These are phyloP conservation scores for Catharus bicknelli DNA, from an alignment of 2,113 vertebrate species.

Conservation along the genomic window DNA sequence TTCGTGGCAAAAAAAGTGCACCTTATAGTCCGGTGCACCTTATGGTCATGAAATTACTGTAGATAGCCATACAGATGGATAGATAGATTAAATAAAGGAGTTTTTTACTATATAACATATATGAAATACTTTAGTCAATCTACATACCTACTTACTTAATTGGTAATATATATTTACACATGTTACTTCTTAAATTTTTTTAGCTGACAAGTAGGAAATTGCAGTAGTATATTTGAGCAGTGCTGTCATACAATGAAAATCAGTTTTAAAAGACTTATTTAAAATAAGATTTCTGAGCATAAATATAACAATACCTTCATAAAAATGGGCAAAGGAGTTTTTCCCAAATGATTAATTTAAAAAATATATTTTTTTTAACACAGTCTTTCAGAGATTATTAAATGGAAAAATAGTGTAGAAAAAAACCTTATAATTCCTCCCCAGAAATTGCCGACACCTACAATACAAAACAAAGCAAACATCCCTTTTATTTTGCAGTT, in stretches of 20 bases:
- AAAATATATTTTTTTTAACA: not conserved
- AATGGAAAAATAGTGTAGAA: not conserved
- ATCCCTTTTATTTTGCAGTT: rapidly evolving
- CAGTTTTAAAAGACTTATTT: not conserved
- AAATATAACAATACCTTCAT: not conserved
- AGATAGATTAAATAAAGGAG: not conserved
- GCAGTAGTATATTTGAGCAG: not conserved
- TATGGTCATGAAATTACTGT: too few species aligned
- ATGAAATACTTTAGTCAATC: not conserved
- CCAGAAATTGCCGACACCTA: not conserved
- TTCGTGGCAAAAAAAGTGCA: too few species aligned
- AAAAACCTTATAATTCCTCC: not conserved
- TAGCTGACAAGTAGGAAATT: not conserved
- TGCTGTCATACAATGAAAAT: not conserved
- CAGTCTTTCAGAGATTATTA: not conserved
- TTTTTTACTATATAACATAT: too few species aligned
- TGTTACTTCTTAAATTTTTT: not conserved
- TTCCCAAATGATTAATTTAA: not conserved
- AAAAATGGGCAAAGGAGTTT: not conserved
- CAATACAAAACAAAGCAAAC: not conserved
- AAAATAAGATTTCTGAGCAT: not conserved
- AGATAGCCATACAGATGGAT: too few species aligned
- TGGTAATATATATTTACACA: not conserved
- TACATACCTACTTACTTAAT: not conserved
- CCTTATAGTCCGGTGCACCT: too few species aligned